Conservation (phyloP, 2,113 vertebrate species). For the Origma solitaria region DNA sequence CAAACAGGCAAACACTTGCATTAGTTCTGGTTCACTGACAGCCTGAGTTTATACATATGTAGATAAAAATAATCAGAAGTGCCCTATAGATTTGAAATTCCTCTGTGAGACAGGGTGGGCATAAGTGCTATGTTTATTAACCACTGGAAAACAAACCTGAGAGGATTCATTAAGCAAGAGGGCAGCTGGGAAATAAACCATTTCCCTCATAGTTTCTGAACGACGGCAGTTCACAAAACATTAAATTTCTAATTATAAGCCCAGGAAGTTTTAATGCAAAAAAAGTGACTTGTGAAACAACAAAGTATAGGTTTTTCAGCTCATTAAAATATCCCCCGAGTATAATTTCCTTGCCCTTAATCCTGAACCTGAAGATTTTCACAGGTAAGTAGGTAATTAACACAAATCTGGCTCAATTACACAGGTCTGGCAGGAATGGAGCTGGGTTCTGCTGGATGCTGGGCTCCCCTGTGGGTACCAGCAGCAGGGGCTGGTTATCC, state of each 20-base stretch:
- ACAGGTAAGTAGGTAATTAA: constrained; percentile 19
- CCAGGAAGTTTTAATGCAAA: not conserved
- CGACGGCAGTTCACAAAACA: constrained; percentile 13
- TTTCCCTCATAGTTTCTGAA: not conserved
- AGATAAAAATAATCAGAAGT: not conserved
- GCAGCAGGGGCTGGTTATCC: no score
- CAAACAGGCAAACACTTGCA: not conserved
- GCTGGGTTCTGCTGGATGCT: not conserved
- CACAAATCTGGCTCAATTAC: not conserved
- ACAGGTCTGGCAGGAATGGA: not conserved
- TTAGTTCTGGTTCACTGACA: not conserved
- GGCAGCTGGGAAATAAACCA: not conserved
- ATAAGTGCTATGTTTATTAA: not conserved
- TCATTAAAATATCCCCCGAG: constrained; percentile 3
- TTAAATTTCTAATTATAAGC: constrained; percentile 3
- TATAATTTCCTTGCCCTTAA: not conserved
- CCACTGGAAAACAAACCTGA: not conserved
- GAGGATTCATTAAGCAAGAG: not conserved
- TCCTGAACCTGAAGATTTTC: not conserved
- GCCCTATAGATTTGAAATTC: not conserved
- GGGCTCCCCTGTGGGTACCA: not conserved
- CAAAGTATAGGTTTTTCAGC: not conserved
- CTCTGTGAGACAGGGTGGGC: not conserved
- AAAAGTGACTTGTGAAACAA: not conserved
- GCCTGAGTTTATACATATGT: not conserved